These are phyloP conservation scores for Nettapus auritus DNA, from an alignment of 2,113 vertebrate genomes.

Conservation along the genomic window DNA sequence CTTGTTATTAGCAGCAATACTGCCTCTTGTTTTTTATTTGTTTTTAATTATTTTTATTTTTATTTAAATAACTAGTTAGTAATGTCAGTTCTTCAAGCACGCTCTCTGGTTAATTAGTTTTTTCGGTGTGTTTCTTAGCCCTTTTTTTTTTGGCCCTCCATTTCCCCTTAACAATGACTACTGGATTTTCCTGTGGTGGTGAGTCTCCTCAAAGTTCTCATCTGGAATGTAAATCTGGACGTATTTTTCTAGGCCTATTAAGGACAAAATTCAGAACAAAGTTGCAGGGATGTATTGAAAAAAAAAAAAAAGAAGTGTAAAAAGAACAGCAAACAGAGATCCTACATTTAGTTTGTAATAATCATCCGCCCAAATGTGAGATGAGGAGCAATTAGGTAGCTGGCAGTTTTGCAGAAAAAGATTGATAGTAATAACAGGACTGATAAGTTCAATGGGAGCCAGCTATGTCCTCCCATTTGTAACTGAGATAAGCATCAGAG, in stretches of 20 bases:
- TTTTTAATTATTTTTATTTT: neutral
- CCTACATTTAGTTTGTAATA: neutral
- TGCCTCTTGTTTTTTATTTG: neutral
- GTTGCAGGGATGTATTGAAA: neutral
- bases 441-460: neutral
- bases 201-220: neutral
- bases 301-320: neutral
- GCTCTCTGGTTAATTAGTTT: neutral
- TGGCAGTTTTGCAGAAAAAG: neutral
- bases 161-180: neutral
- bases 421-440: neutral
- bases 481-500: neutral
- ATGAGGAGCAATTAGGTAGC: neutral
- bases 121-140: neutral
- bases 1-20: neutral
- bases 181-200: neutral
- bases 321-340: neutral
- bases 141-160: neutral
- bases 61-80: neutral
- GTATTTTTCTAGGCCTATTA: neutral
- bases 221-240: neutral
- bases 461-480: neutral
- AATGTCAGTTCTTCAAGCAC: neutral
- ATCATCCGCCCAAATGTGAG: neutral
- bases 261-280: neutral